These are phyloP conservation scores for Antigone vipio DNA, from an alignment of 2,113 vertebrate genomes.

Conservation along the genomic window DNA sequence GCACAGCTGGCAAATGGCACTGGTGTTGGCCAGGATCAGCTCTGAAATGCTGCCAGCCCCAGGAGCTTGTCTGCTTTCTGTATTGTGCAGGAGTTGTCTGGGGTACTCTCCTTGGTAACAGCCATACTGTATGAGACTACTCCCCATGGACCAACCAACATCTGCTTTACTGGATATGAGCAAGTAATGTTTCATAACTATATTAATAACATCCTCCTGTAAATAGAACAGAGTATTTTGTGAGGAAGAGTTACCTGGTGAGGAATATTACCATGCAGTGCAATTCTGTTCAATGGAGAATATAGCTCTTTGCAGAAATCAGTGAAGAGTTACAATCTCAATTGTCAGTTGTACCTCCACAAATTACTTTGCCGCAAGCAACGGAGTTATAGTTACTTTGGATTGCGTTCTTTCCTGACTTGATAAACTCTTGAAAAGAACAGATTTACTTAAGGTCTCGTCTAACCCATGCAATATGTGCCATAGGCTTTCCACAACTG, in stretches of 20 bases:
- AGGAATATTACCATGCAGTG: background rate
- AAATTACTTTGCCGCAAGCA: background rate
- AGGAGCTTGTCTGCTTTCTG: background rate
- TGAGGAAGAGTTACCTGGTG: background rate
- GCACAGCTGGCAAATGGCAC: background rate
- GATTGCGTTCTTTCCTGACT: background rate
- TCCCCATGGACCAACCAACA: background rate
- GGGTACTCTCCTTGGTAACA: background rate
- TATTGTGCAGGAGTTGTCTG: background rate
- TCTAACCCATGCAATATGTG: accelerated
- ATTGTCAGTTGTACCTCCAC: background rate
- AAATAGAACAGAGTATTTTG: background rate
- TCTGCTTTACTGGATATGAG: background rate
- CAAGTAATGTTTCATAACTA: background rate
- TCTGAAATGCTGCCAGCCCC: background rate
- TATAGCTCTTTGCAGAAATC: background rate
- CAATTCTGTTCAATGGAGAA: background rate
- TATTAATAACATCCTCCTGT: background rate
- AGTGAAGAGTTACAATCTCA: background rate
- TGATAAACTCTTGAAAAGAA: background rate
- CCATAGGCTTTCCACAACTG: background rate
- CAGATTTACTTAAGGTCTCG: background rate
- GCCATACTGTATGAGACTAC: background rate
- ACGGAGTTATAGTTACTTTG: background rate
- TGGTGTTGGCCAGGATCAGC: background rate